Evolutionary conservation across 2,888 invertebrate genomes (phyloP).

Genomic region (Dryobotodes eremita): DNA sequence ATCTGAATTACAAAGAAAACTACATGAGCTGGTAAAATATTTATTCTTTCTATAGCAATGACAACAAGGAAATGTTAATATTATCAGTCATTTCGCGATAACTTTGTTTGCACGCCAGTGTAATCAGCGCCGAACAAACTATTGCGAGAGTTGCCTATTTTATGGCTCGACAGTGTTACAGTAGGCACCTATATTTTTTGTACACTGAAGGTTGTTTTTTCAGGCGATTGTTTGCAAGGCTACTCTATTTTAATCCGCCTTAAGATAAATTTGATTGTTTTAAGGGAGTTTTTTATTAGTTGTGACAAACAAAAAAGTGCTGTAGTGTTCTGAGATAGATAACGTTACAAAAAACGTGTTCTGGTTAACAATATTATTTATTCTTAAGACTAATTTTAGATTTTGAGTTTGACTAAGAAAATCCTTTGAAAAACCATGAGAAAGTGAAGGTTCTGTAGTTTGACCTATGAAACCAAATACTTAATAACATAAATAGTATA

Average conservation of each 20-base stretch:
- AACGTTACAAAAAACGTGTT: neutral
- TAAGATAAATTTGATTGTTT: slow-evolving; percentile 53
- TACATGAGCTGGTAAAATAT: slow-evolving; percentile 28
- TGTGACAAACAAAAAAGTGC: slow-evolving; percentile 13
- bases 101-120: slow-evolving; percentile 51
- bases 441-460: neutral
- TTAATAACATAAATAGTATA: too few species aligned
- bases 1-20: slow-evolving; percentile 44
- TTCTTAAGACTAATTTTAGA: neutral
- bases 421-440: neutral
- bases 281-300: slow-evolving; percentile 42
- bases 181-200: slow-evolving; percentile 42
- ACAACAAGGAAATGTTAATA: slow-evolving; percentile 57
- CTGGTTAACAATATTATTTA: neutral
- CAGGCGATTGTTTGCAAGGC: slow-evolving; percentile 46
- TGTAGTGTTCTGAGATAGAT: neutral
- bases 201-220: slow-evolving; percentile 61
- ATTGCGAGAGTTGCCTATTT: slow-evolving; percentile 54
- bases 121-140: slow-evolving; percentile 56
- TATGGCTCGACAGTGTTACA: slow-evolving; percentile 55
- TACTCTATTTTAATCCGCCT: slow-evolving; percentile 55
- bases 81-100: slow-evolving; percentile 56
- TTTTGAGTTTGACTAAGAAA: neutral
- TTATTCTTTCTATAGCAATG: slow-evolving; percentile 43
- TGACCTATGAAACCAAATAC: too few species aligned